Evolutionary conservation across 2,113 vertebrate species (phyloP).

Genomic region (Callipepla californica): DNA sequence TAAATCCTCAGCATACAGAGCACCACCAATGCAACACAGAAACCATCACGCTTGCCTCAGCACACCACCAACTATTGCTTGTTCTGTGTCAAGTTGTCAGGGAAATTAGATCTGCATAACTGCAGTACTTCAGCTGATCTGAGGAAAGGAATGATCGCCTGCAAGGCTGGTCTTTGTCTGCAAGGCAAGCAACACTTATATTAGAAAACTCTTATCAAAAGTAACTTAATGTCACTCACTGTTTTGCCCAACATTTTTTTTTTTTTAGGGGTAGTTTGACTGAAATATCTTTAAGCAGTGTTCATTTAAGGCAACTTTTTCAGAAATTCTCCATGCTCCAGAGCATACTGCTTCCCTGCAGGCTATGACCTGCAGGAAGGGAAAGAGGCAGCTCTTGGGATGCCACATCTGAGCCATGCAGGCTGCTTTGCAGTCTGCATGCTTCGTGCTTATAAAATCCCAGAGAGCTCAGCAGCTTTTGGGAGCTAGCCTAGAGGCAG

Average conservation of each 20-base stretch:
- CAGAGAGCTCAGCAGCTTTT: conserved; percentile 18
- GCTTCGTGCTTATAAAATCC: neutral
- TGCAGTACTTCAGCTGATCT: neutral
- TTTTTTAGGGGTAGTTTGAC: neutral
- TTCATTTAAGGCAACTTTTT: neutral
- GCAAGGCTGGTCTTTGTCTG: neutral
- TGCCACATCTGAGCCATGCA: neutral
- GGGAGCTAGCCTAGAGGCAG: neutral
- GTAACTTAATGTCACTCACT: neutral
- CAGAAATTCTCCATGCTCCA: neutral
- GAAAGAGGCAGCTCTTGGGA: neutral
- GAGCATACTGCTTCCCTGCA: neutral
- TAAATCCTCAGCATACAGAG: neutral
- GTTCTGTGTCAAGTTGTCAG: neutral
- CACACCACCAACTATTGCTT: neutral
- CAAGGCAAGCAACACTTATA: neutral
- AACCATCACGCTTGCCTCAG: neutral
- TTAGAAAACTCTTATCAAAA: neutral
- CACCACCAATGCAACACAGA: neutral
- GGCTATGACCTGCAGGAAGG: neutral
- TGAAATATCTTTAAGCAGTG: neutral
- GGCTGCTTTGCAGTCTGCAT: neutral
- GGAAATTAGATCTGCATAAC: neutral
- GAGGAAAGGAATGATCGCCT: neutral
- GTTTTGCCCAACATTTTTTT: neutral